These are phyloP conservation scores for Podocnemis expansa DNA, from an alignment of 2,113 vertebrate genomes.

Conservation along the genomic window DNA sequence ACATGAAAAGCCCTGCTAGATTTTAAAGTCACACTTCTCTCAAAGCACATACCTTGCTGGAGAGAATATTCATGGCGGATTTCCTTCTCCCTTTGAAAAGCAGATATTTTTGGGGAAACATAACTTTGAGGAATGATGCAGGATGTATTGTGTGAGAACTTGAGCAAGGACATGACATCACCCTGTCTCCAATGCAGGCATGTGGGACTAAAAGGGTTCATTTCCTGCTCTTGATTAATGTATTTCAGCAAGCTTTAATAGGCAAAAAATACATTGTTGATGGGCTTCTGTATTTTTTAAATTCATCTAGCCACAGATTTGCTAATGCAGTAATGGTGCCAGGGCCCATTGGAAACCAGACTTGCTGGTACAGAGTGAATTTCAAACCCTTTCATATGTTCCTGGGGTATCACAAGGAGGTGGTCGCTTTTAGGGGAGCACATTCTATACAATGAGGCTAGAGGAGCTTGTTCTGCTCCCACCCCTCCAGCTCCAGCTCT, in stretches of 20 bases:
- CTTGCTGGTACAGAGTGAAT: neutral
- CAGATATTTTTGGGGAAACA: neutral
- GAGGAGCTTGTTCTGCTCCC: no score
- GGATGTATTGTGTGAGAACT: neutral
- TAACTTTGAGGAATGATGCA: neutral
- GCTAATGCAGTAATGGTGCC: neutral
- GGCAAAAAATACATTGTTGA: neutral
- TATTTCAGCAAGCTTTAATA: neutral
- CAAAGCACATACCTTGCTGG: neutral
- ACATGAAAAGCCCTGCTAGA: neutral
- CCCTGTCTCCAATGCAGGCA: neutral
- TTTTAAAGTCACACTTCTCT: neutral
- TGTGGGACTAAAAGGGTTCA: neutral
- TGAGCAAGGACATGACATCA: neutral
- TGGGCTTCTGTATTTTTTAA: neutral
- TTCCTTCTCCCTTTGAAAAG: neutral
- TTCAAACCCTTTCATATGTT: constrained; percentile 1
- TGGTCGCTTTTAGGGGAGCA: no score
- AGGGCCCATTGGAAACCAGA: neutral
- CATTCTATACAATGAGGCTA: no score
- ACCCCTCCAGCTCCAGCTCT: no score
- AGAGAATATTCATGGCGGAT: neutral
- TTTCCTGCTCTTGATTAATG: neutral
- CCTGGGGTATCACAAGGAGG: no score
- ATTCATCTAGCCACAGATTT: neutral